Conservation (phyloP, 2,797 vertebrate species). For the Enteromius unitaeniatus region DNA sequence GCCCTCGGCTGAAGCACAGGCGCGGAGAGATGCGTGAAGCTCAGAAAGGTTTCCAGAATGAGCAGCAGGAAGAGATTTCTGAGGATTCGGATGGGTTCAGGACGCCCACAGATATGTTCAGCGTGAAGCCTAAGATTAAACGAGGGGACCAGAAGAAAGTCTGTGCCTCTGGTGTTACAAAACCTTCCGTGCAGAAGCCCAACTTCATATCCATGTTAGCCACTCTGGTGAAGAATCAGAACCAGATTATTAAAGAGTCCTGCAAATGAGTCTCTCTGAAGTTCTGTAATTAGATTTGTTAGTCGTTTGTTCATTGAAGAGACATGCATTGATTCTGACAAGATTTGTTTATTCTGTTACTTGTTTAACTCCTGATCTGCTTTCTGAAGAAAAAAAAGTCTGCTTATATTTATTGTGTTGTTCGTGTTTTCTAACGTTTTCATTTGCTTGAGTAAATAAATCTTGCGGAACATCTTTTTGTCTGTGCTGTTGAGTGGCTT, state of each 20-base stretch:
- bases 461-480: neutral
- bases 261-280: slow-evolving; percentile 13
- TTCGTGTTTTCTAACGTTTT: neutral
- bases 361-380: neutral
- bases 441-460: slow-evolving; percentile 28
- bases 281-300: neutral
- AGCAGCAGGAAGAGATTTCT: neutral
- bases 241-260: slow-evolving; percentile 55
- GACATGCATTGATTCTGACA: neutral
- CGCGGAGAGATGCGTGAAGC: neutral
- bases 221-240: slow-evolving; percentile 23
- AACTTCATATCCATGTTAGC: slow-evolving; percentile 54
- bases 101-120: slow-evolving; percentile 32
- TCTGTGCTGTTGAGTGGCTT: neutral
- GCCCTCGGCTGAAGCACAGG: neutral
- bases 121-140: neutral
- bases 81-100: slow-evolving; percentile 27
- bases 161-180: neutral
- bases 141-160: neutral
- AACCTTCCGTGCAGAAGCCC: neutral
- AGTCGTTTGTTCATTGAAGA: neutral
- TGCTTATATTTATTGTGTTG: neutral
- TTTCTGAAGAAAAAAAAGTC: neutral
- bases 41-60: neutral
- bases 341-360: neutral